Conservation (phyloP, 35 echinoderm and acorn worm genomes). For the Strongylocentrotus purpuratus region DNA sequence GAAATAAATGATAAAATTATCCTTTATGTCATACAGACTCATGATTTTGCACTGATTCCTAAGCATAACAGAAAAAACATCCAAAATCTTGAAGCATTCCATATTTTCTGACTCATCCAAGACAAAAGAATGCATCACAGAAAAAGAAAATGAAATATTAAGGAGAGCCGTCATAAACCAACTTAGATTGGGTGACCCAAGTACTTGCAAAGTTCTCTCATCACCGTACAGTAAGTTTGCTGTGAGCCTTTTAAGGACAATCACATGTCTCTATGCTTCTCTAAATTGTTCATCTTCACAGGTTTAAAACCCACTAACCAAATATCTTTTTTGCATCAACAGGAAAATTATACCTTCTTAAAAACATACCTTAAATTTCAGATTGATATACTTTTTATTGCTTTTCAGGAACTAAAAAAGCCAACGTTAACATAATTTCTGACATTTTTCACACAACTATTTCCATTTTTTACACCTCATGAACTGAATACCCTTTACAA, state of each 20-base stretch:
- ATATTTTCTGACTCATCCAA: not conserved
- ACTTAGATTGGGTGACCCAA: not conserved
- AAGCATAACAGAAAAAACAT: not conserved
- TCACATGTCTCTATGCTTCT: not conserved
- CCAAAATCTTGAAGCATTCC: not conserved
- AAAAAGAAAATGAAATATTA: not conserved
- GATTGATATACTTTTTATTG: not conserved
- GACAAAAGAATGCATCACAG: not conserved
- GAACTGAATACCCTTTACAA: not conserved
- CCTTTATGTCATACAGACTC: not conserved
- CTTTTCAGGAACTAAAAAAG: not conserved
- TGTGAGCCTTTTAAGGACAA: slow-evolving; percentile 20
- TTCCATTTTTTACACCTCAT: not conserved
- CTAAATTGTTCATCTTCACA: slow-evolving; percentile 26
- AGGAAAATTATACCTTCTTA: slow-evolving; percentile 18
- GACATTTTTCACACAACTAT: not conserved
- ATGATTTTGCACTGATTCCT: not conserved
- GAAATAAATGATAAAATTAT: no score
- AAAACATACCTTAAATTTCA: slow-evolving; percentile 16
- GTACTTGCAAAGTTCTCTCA: not conserved
- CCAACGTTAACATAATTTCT: not conserved
- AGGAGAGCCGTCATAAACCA: not conserved
- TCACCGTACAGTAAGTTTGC: slow-evolving; percentile 17
- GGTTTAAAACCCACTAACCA: slow-evolving; percentile 44
- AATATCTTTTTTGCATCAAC: slow-evolving; percentile 37